These are phyloP conservation scores for Poeciliopsis infans DNA, from an alignment of 2,797 vertebrate genomes.

Conservation along the genomic window DNA sequence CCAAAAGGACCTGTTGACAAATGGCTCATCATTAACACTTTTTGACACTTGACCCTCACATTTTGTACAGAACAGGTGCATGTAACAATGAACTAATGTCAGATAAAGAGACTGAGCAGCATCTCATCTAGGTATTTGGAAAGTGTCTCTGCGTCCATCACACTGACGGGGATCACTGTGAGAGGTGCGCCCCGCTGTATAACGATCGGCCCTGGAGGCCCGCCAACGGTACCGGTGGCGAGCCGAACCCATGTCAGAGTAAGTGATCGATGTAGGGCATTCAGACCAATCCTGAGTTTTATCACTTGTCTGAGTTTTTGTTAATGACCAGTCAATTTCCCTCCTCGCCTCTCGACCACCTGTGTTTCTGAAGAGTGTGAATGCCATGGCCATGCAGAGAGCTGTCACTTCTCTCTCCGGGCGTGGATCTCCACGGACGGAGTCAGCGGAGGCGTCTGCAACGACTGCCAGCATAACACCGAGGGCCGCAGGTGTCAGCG, in stretches of 20 bases:
- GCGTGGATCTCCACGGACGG: slow-evolving; percentile 84
- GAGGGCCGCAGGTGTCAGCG: slow-evolving; percentile 87
- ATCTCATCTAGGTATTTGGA: slow-evolving; percentile 82
- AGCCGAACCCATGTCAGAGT: slow-evolving; percentile 88
- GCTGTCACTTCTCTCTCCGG: slow-evolving; percentile 86
- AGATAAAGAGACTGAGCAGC: slow-evolving; percentile 39
- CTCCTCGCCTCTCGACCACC: not conserved
- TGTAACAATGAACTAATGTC: slow-evolving; percentile 21
- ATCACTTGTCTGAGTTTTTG: not conserved
- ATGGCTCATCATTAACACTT: not conserved
- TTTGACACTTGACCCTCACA: slow-evolving; percentile 19
- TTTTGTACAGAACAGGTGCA: slow-evolving; percentile 36
- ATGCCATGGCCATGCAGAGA: slow-evolving; percentile 86
- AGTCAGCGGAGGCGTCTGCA: slow-evolving; percentile 84
- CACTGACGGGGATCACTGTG: slow-evolving; percentile 88
- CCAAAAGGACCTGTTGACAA: not conserved
- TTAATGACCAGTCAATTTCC: not conserved
- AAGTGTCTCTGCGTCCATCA: slow-evolving; percentile 88
- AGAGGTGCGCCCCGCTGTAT: slow-evolving; percentile 85
- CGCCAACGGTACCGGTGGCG: slow-evolving; percentile 87
- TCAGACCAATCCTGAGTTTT: not conserved
- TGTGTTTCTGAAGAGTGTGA: slow-evolving; percentile 82
- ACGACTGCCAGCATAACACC: slow-evolving; percentile 87
- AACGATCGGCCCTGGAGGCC: slow-evolving; percentile 88
- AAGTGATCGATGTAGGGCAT: slow-evolving; percentile 53